Conservation (phyloP, 92 coral and sea anemone genomes). For the Epizoanthus ramosus region DNA sequence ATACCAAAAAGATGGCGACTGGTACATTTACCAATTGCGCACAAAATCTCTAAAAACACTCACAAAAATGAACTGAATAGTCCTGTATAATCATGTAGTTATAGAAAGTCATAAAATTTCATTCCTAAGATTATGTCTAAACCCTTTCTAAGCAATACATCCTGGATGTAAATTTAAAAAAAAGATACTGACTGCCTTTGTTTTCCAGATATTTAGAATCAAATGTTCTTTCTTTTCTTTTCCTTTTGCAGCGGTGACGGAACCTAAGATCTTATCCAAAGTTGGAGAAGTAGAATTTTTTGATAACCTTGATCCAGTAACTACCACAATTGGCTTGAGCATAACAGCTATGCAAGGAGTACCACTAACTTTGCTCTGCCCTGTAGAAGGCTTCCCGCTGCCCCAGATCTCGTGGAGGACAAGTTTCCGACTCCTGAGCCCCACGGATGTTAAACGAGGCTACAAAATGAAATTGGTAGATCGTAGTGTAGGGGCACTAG, state of each 20-base stretch:
- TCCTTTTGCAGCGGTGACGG: constrained; percentile 31
- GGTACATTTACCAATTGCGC: too few species aligned
- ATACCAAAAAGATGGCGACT: too few species aligned
- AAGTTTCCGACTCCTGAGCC: constrained; percentile 28
- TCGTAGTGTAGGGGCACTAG: constrained; percentile 9
- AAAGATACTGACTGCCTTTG: neutral
- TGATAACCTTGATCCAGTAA: constrained; percentile 40
- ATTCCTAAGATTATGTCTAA: too few species aligned
- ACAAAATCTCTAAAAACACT: too few species aligned
- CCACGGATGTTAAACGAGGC: constrained; percentile 43
- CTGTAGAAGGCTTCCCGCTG: constrained; percentile 69
- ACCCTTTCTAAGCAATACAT: too few species aligned
- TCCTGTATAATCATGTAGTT: too few species aligned
- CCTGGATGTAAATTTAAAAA: neutral
- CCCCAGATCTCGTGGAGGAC: constrained; percentile 68
- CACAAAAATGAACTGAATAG: too few species aligned
- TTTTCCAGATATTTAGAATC: neutral
- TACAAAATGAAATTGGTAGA: constrained; percentile 7
- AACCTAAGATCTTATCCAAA: constrained; percentile 66
- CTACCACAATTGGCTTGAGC: constrained; percentile 57
- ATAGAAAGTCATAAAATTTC: too few species aligned
- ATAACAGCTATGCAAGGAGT: constrained; percentile 65
- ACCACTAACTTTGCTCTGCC: constrained; percentile 61
- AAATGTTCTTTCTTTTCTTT: neutral
- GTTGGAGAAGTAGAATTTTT: constrained; percentile 52